Evolutionary conservation across 2,113 vertebrate species (phyloP), one percentile per base, ranked within the genome.

Genomic region (Pagrus major): DNA sequence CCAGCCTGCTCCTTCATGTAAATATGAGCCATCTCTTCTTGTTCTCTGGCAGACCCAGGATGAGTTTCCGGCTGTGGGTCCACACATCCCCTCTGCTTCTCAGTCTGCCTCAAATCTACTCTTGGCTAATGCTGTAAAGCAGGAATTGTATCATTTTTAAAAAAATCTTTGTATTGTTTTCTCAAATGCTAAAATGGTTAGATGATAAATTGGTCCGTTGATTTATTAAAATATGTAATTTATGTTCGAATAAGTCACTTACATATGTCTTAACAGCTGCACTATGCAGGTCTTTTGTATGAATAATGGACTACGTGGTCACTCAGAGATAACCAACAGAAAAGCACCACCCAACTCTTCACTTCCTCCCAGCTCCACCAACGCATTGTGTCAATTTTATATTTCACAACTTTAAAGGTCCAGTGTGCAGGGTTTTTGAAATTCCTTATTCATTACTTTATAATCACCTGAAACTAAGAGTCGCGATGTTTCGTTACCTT

Each of bases 71-170:
- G 55, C 76, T 74, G 71, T 76, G 52, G 79, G 69, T 78, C 63
- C 52, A 74, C 84, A 51, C 41, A 47, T 51, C 27, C 20, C 63
- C 42, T 76, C 84, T 88, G 83, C 70, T 72, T 78, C 78, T 55
- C 16, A 81, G 70, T 71, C 59, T 90, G 49, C 58, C 27, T 71
- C 10, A 59, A 66, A 86, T 77, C 56, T 47, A 35, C 51, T 67
- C 11, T 23, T 69, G 70, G 72, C 29, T 39, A 33, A 23, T 58
- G 11, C 14, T 33, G 39, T 60, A 10, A 3, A 12, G 27, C 29
- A 71, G 8, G n/a, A 60, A 74, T 25, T 49, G 14, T 54, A 47
- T 52, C 42, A 2, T 23, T 33, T 58, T 29, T 20, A 4, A 3
- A 2, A 5, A 33, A 2, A 7, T 59, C 29, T 49, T 29, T n/a